phyloP scores from a whole-genome alignment of 2,797 vertebrate species.

The Platyrinchus mystaceus region DNA sequence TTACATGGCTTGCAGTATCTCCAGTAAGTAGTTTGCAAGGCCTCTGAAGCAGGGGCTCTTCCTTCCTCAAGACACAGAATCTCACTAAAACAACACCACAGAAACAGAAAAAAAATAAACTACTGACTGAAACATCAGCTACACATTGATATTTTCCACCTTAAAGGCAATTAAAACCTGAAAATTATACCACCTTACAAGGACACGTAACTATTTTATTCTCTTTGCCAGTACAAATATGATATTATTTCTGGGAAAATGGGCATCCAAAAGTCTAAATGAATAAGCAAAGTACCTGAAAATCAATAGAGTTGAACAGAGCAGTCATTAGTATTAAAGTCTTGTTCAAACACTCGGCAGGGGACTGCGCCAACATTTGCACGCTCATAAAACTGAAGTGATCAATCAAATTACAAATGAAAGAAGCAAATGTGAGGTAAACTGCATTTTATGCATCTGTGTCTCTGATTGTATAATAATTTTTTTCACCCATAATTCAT shows the following conservation, averaged over 20 bases:
- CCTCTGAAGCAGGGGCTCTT: neutral
- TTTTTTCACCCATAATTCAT: slow-evolving; percentile 25
- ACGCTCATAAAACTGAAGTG: slow-evolving; percentile 22
- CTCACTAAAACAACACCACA: neutral
- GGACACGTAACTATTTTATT: neutral
- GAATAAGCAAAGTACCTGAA: slow-evolving; percentile 37
- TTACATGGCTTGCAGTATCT: neutral
- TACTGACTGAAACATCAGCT: neutral
- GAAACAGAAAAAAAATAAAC: neutral
- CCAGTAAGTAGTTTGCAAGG: neutral
- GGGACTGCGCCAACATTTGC: slow-evolving; percentile 21
- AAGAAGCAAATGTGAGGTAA: slow-evolving; percentile 40
- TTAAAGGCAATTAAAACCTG: neutral
- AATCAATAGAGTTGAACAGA: slow-evolving; percentile 49
- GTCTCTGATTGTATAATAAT: slow-evolving; percentile 7
- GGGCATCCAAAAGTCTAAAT: slow-evolving; percentile 7
- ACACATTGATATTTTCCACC: neutral
- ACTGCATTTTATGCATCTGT: slow-evolving; percentile 35
- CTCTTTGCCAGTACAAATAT: neutral
- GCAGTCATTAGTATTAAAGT: slow-evolving; percentile 51
- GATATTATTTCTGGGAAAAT: slow-evolving; percentile 24
- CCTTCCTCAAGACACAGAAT: neutral
- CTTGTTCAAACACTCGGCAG: slow-evolving; percentile 41
- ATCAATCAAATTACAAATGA: slow-evolving; percentile 60
- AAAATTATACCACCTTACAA: neutral